These are phyloP conservation scores for Sturnus vulgaris DNA, from an alignment of 2,113 vertebrate species.

Conservation along the genomic window DNA sequence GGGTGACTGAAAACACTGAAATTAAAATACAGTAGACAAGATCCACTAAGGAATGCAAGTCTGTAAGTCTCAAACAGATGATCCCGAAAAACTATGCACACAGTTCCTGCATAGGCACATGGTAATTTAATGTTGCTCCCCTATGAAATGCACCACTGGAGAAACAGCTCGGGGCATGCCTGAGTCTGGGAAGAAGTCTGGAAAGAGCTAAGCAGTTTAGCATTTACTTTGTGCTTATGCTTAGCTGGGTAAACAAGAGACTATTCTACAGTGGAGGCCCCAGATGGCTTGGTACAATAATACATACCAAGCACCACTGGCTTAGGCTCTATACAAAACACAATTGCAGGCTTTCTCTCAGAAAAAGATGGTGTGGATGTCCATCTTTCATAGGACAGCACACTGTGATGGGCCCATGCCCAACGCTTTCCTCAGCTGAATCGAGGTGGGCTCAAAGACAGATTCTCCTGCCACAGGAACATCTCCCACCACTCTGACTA, in stretches of 20 bases:
- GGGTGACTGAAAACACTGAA: not conserved
- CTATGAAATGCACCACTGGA: not conserved
- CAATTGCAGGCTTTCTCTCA: not conserved
- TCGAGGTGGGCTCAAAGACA: not conserved
- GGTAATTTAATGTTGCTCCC: not conserved
- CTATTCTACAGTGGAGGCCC: not conserved
- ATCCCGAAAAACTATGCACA: not conserved
- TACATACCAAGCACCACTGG: not conserved
- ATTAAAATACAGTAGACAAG: not conserved
- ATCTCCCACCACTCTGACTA: not conserved
- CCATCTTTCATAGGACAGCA: not conserved
- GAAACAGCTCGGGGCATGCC: not conserved
- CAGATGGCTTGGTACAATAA: not conserved
- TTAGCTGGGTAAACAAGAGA: not conserved
- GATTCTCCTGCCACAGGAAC: not conserved
- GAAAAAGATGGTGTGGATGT: not conserved
- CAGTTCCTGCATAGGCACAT: not conserved
- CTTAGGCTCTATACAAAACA: not conserved
- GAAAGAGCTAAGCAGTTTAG: not conserved
- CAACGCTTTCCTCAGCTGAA: not conserved
- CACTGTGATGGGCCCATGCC: not conserved
- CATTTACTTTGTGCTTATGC: not conserved
- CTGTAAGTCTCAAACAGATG: not conserved
- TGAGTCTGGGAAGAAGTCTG: not conserved
- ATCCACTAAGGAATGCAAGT: conserved; percentile 14